phyloP scores from a whole-genome alignment of 1,140 invertebrate genomes.

The Achroia grisella region DNA sequence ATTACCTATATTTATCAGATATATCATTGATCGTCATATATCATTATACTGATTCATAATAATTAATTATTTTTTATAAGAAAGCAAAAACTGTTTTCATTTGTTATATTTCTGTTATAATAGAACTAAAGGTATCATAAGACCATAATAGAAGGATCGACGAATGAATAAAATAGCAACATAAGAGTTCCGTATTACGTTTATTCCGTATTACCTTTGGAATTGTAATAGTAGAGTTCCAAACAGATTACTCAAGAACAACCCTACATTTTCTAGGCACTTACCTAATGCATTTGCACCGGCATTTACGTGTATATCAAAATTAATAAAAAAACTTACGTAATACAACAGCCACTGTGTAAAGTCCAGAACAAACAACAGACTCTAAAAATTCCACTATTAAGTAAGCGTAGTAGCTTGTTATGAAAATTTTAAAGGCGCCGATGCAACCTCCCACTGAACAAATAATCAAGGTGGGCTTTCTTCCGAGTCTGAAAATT shows the following conservation, averaged over 20 bases:
- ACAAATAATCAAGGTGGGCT: constrained; percentile 46
- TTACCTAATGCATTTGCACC: too few species aligned
- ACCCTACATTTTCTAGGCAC: too few species aligned
- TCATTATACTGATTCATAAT: not conserved
- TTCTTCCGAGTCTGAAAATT: constrained; percentile 48
- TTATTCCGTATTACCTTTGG: too few species aligned
- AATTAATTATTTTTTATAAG: not conserved
- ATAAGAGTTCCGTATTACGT: too few species aligned
- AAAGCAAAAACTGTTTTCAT: not conserved
- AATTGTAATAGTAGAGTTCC: too few species aligned
- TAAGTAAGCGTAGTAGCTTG: constrained; percentile 42
- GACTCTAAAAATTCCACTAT: constrained; percentile 49
- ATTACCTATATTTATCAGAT: constrained; percentile 1
- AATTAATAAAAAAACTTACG: constrained; percentile 25
- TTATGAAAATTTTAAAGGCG: constrained; percentile 41
- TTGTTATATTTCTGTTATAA: not conserved
- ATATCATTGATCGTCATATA: too few species aligned
- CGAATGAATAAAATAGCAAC: too few species aligned
- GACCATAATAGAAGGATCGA: too few species aligned
- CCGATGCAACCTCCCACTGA: constrained; percentile 41
- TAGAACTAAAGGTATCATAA: too few species aligned
- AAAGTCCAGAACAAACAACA: constrained; percentile 42
- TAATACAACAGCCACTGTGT: constrained; percentile 48
- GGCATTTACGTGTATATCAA: too few species aligned
- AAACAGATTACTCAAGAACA: too few species aligned